phyloP scores from a whole-genome alignment of 1,140 invertebrate genomes.

The Caerostris extrusa region DNA sequence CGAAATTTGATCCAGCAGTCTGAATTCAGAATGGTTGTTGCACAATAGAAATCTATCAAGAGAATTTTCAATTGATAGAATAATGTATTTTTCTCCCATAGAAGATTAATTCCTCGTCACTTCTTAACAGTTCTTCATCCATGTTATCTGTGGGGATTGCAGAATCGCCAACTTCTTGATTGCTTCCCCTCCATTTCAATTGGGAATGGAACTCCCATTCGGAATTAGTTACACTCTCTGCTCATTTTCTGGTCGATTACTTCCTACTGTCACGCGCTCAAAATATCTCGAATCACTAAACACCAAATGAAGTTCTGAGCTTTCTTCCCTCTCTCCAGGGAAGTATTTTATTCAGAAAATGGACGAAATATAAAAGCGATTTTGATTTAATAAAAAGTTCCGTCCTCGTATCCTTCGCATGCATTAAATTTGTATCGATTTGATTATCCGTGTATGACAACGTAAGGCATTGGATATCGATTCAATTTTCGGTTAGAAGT shows the following conservation, averaged over 20 bases:
- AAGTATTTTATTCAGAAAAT: neutral
- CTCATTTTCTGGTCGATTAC: conserved; percentile 35
- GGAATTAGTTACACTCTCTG: neutral
- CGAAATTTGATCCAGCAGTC: no score
- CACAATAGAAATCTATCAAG: neutral
- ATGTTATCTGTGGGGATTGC: neutral
- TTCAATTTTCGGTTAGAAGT: neutral
- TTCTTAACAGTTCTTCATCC: neutral
- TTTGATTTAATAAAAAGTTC: conserved; percentile 22
- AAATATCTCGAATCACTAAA: conserved; percentile 32
- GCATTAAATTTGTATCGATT: neutral
- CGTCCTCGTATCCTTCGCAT: neutral
- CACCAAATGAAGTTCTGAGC: neutral
- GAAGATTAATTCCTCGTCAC: conserved; percentile 15
- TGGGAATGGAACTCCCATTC: neutral
- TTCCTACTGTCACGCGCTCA: neutral
- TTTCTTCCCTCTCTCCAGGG: neutral
- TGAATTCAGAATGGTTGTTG: no score
- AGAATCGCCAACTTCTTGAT: neutral
- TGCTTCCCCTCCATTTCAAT: neutral
- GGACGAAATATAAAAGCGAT: neutral
- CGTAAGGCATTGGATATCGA: neutral
- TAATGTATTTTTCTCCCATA: neutral
- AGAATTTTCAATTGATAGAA: neutral
- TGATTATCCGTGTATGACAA: neutral